Evolutionary conservation across 2,113 vertebrate species (phyloP), one percentile per base, ranked within the genome.

Genomic region (Porphyrio hochstetteri): DNA sequence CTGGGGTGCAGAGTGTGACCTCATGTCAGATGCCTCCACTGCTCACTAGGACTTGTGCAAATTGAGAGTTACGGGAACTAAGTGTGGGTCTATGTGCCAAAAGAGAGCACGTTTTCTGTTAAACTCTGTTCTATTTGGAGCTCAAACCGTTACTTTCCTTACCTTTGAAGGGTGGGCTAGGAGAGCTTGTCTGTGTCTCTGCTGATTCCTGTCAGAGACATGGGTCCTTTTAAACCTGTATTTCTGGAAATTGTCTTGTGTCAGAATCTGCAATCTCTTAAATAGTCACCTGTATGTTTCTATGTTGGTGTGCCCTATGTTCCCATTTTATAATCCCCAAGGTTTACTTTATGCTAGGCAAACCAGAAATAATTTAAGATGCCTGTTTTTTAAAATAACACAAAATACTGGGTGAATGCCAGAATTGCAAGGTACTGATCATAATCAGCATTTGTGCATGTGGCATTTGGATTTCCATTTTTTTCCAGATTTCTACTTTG

Each of bases 11-110:
- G 36, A n/a, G 8, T 18, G 12, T 35, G 23, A 56, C 24, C 8
- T 80, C 63, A 23, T 0, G 1, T 11, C 21, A 48, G 71, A 55
- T 52, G 9, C 4, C 1, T 83, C 24, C 5, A 2, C 19, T 38
- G 25, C 14, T n/a, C 27, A 4, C 17, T 23, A n/a, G 29, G 29
- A 31, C 9, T 70, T 38, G 19, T 33, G 36, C 5, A 27, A 18
- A 25, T 11, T 56, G 50, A 76, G 48, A 76, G 27, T 16, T 18
- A 36, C 4, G 24, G 78, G 44, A 85, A 35, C 2, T 28, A 57
- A 77, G 42, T 48, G 5, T 4, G 0, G 5, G 10, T 76, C 82
- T 57, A 3, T 31, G 44, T 53, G 61, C 16, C 35, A 57, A 80
- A 87, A 94, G 4, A 88, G 7, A 46, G 6, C 25, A 15, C 2